phyloP scores from a whole-genome alignment of 2,113 vertebrate species.

The Neodon shergylaensis region DNA sequence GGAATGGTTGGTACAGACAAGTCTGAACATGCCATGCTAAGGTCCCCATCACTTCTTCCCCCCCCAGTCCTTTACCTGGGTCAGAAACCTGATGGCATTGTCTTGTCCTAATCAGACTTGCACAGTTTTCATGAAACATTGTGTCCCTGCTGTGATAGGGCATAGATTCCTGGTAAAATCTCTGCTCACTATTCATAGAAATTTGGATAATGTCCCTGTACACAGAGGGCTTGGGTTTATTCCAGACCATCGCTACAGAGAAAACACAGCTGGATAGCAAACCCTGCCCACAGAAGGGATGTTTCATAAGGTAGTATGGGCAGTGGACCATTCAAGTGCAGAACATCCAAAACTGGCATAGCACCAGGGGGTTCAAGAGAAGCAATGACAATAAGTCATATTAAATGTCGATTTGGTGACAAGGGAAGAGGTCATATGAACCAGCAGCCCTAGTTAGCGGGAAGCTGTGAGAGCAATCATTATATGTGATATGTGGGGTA shows the following conservation, averaged over 20 bases:
- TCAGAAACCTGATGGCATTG: background rate
- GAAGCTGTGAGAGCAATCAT: background rate
- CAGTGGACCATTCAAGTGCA: background rate
- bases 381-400: background rate
- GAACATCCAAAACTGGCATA: too few species aligned
- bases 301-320: background rate
- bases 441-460: background rate
- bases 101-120: background rate
- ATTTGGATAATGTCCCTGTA: background rate
- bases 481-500: background rate
- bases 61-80: background rate
- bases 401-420: background rate
- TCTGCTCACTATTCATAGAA: background rate
- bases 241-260: fast-evolving
- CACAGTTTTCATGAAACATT: too few species aligned
- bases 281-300: background rate
- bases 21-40: background rate
- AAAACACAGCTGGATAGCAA: too few species aligned
- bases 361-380: background rate
- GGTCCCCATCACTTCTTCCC: background rate
- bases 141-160: too few species aligned
- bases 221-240: background rate
- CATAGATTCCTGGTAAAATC: background rate
- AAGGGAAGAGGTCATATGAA: background rate
- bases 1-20: background rate